A percentile compares a stretch with the other conserved stretches of the same genome.
phyloP scores from a whole-genome alignment of 2,797 vertebrate genomes.

The Todus mexicanus region DNA sequence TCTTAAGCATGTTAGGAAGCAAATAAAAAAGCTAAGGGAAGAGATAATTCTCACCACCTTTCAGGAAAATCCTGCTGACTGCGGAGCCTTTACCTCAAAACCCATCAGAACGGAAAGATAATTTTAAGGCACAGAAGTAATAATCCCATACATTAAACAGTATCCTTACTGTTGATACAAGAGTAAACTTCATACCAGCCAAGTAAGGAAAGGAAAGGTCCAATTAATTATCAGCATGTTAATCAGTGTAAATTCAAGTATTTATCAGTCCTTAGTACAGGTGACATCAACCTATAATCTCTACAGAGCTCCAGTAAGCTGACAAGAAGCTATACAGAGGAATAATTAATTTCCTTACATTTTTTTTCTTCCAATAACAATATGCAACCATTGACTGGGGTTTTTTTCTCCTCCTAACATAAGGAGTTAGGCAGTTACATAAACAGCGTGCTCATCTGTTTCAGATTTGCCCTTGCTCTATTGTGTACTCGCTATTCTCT shows the following conservation, averaged over 20 bases:
- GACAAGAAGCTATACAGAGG: background rate
- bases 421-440: constrained; percentile 9
- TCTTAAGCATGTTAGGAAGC: background rate
- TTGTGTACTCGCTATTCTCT: background rate
- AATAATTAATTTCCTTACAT: background rate
- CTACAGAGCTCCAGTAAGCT: background rate
- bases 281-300: background rate
- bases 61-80: background rate
- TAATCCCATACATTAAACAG: background rate
- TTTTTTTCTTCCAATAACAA: background rate
- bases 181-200: background rate
- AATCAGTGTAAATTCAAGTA: background rate
- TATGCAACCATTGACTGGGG: background rate
- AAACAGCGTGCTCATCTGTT: background rate
- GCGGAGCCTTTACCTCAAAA: background rate
- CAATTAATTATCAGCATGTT: background rate
- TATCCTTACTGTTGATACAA: background rate
- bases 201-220: background rate
- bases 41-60: background rate
- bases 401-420: background rate
- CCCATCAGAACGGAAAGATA: background rate
- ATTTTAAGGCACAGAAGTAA: background rate
- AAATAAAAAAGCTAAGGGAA: background rate
- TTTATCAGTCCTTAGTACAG: background rate
- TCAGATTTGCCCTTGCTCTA: constrained; percentile 34